These are phyloP conservation scores for Smithornis capensis DNA, from an alignment of 2,113 vertebrate species.

Conservation along the genomic window DNA sequence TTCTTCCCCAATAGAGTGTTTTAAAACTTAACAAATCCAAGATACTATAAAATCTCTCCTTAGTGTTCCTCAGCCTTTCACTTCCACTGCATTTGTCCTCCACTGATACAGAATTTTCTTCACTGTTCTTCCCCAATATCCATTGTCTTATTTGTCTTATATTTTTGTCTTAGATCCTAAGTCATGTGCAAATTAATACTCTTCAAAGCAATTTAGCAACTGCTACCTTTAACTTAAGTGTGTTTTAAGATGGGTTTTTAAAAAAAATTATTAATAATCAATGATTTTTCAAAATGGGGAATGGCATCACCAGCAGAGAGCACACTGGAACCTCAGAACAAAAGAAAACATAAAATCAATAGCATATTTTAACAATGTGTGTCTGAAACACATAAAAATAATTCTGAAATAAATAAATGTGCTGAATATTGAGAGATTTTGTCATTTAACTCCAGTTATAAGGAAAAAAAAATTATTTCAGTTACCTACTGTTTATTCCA, in stretches of 20 bases:
- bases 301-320: constrained; percentile 50
- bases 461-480: background rate
- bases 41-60: background rate
- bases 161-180: background rate
- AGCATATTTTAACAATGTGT: background rate
- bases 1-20: background rate
- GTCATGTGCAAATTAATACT: background rate
- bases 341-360: constrained; percentile 45
- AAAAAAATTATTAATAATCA: background rate
- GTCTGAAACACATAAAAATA: constrained; percentile 35
- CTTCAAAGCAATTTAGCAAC: background rate
- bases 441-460: background rate
- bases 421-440: background rate
- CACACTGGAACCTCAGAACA: constrained; percentile 51
- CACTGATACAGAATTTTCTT: background rate
- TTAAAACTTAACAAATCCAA: background rate
- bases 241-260: background rate
- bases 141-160: background rate
- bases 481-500: background rate
- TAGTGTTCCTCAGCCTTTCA: background rate
- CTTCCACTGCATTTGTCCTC: background rate
- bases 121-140: background rate
- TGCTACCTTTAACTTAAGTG: background rate
- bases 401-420: constrained; percentile 14
- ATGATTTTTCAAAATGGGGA: constrained; percentile 17